Evolutionary conservation across 2,797 vertebrate genomes (phyloP), one percentile per base, ranked within the genome.

Genomic region (Ptychobarbus kaznakovi): DNA sequence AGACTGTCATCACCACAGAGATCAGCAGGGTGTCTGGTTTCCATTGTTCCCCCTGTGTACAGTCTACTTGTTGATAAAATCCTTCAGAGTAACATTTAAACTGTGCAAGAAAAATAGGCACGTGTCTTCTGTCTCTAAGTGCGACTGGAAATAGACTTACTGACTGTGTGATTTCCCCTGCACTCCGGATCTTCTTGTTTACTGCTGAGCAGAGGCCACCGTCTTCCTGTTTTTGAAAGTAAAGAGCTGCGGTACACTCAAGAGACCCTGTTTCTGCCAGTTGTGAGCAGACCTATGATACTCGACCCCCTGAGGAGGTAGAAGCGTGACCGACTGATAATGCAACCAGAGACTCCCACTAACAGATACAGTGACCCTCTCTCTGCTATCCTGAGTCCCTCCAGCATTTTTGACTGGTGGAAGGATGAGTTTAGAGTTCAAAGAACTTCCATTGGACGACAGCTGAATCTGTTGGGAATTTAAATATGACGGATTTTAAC

Each of bases 221-320:
- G 40, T 28, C 73, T 82, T 75, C 70, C 49, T 63, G 42, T 81
- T 69, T 81, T 72, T 32, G 15, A 81, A 80, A 73, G 42, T 70
- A 61, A 51, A 83, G 46, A 65, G 46, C 25, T 35, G 70, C 69
- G n/a, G 35, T 66, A 77, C 38, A 16, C 11, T 69, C 9, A 38
- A 81, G n/a, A 51, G 18, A 83, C 16, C 18, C 76, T 61, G 40
- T 83, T 81, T 77, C 68, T 84, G 73, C 42, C 74, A 86, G 84
- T 83, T 87, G 81, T 82, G 81, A 90, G 35, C n/a, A 20, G 78
- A 73, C 66, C 77, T 72, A 76, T 88, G 89, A 86, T 74, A 90
- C 86, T 84, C 86, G n/a, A 88, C 86, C 89, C 83, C 70, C 78
- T n/a, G 83, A 86, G 79, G 81, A 83, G 87, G 83, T 86, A 88